Evolutionary conservation across 2,113 vertebrate species (phyloP), one percentile per base, ranked within the genome.

Genomic region (Tachysurus fulvidraco): DNA sequence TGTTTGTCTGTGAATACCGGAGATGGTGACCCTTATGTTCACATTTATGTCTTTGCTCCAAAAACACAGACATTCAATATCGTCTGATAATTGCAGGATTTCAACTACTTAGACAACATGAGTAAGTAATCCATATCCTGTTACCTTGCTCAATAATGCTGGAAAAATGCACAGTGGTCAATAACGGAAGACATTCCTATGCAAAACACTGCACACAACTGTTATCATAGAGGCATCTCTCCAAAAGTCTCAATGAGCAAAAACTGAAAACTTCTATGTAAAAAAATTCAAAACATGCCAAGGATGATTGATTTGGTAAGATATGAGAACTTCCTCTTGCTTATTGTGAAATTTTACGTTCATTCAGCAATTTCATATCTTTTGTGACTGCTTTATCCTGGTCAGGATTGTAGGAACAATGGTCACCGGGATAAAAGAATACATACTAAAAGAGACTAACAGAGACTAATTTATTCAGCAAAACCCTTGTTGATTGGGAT

Each of bases 1-100:
- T 86, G 62, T 86, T 86, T 81, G 85, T 85, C 55, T 77, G 71
- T 73, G 13, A 80, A 46, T 86, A 41, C 78, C 16, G 10, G 25
- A 36, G 62, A 50, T 80, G 30, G 77, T 67, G 76, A 54, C 21
- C 76, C 52, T 30, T 17, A 52, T 50, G 14, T 77, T 76, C 36
- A 54, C 46, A 54, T 36, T 81, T 67, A 80, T 80, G 23, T 19
- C 2, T 80, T 79, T 80, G n/a, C 50, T 80, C 46, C 10, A 36
- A 78, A 85, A 85, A 85, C 46, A 30, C 25, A 81, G 36, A 55
- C 16, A 4, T 85, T 36, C 28, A 67, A 28, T 80, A 60, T 55
- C 19, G 2, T 23, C 3, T 85, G 52, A 4, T 44, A 16, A 69
- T 16, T 57, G 36, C 13, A 10, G 44, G 30, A 84, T 69, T 55